Conservation (phyloP, 2,113 vertebrate genomes). For the Myrmecophaga tridactyla region DNA sequence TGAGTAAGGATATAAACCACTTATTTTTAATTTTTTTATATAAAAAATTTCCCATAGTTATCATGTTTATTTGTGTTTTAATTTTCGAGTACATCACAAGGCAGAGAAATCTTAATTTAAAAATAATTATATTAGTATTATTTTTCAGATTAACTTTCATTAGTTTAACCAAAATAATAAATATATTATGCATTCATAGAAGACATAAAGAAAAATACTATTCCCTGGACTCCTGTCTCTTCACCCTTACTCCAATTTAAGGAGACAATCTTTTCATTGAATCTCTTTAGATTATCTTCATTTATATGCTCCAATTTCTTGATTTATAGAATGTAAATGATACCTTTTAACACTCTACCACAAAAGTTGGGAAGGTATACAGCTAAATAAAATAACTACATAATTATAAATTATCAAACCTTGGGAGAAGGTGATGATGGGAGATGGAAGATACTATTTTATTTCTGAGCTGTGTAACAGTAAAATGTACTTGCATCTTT, state of each 20-base stretch:
- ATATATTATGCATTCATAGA: background rate
- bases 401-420: too few relatives aligned
- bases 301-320: background rate
- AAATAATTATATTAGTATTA: background rate
- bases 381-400: too few relatives aligned
- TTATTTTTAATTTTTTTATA: background rate
- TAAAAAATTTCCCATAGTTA: background rate
- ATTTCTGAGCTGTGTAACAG: background rate
- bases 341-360: background rate
- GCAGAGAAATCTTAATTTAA: background rate
- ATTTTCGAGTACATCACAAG: background rate
- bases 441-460: background rate
- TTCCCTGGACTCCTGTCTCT: background rate
- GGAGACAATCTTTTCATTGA: background rate
- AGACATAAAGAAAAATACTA: background rate
- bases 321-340: background rate
- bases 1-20: background rate
- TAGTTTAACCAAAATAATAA: slow-evolving; percentile 26
- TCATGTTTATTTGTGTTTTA: background rate
- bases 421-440: too few relatives aligned
- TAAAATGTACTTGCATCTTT: background rate
- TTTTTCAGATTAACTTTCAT: background rate
- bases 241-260: background rate
- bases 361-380: background rate
- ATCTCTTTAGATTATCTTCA: background rate